phyloP scores from a whole-genome alignment of 2,113 vertebrate genomes.

The Thryonomys swinderianus region DNA sequence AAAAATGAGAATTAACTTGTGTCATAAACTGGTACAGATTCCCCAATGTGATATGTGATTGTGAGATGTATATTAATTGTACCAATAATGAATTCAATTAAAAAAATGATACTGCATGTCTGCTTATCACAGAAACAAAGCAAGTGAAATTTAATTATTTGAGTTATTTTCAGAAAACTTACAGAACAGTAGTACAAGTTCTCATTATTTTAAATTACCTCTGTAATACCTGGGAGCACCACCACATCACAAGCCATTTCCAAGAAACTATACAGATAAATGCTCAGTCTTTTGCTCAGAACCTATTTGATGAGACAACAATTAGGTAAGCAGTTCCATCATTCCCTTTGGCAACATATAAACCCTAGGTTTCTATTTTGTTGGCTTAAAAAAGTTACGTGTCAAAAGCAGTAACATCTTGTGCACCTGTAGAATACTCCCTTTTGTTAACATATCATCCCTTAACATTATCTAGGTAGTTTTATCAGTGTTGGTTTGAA shows the following conservation, averaged over 20 bases:
- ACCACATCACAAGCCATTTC: neutral
- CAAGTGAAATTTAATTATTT: neutral
- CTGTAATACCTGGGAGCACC: neutral
- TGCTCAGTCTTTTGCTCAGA: neutral
- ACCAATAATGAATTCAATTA: too few species aligned
- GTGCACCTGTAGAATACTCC: slow-evolving; percentile 8
- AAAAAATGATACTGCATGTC: too few species aligned
- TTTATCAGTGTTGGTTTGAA: slow-evolving; percentile 6
- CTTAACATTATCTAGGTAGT: neutral
- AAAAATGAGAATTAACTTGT: too few species aligned
- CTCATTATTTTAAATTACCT: neutral
- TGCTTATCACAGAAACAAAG: neutral
- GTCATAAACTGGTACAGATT: too few species aligned
- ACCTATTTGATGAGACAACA: neutral
- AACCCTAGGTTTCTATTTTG: neutral
- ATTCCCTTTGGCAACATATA: neutral
- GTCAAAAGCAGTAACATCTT: neutral
- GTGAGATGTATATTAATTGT: too few species aligned
- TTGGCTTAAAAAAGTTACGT: neutral
- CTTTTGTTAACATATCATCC: neutral
- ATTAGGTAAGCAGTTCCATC: neutral
- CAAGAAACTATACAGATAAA: neutral
- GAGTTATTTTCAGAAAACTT: slow-evolving; percentile 20
- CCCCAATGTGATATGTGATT: too few species aligned
- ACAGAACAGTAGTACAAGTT: neutral